Percentiles rank a stretch among this genome's conserved stretches.
phyloP scores from a whole-genome alignment of 2,113 vertebrate genomes.

The Centropristis striata region DNA sequence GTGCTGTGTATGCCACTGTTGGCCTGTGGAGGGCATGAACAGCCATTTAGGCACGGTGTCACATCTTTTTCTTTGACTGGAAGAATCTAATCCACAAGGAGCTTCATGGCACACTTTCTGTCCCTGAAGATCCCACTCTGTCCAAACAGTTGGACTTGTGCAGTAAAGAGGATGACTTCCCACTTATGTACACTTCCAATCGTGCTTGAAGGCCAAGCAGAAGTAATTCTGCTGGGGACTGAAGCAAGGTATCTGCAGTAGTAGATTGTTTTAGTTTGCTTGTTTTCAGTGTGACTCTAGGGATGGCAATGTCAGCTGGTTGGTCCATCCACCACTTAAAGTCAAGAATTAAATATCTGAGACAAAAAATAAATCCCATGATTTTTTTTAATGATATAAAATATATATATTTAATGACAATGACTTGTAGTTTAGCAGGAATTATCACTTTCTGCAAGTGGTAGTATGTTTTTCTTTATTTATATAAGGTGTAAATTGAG shows the following conservation, averaged over 20 bases:
- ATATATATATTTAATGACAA: too few relatives aligned
- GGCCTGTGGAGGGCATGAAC: constrained; percentile 12
- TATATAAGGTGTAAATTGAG: too few relatives aligned
- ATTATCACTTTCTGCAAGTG: too few relatives aligned
- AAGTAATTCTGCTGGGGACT: constrained; percentile 16
- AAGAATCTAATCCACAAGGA: constrained; percentile 22
- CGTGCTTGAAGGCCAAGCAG: constrained; percentile 4
- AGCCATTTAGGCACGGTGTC: constrained; percentile 24
- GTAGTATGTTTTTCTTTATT: too few relatives aligned
- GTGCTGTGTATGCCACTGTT: constrained; percentile 25
- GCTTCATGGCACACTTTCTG: constrained; percentile 6
- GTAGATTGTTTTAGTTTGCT: not conserved
- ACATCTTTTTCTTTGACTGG: constrained; percentile 37
- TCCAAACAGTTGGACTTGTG: constrained; percentile 27
- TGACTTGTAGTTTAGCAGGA: too few relatives aligned
- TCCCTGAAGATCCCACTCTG: constrained; percentile 30
- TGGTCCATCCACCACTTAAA: not conserved
- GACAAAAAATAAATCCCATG: not conserved
- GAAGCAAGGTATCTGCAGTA: not conserved
- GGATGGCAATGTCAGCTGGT: not conserved
- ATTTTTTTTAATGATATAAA: too few relatives aligned
- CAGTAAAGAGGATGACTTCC: constrained; percentile 24
- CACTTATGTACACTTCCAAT: constrained; percentile 4
- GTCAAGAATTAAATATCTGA: not conserved
- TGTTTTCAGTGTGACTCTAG: not conserved